Evolutionary conservation across 1,140 invertebrate species (phyloP).

Genomic region (Drosophila ironensis): DNA sequence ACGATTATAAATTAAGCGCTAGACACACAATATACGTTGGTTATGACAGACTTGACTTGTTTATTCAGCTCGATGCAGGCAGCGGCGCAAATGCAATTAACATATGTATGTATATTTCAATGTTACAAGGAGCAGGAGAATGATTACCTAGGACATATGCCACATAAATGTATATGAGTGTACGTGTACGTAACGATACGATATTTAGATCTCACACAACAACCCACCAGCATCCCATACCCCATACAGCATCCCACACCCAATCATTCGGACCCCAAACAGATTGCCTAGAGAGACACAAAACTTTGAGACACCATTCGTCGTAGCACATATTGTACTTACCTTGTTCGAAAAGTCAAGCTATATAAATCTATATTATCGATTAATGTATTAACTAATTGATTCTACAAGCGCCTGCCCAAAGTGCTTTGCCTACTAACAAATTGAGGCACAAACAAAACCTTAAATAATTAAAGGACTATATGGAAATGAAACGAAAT

Average conservation of each 20-base stretch:
- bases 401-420: slow-evolving; percentile 69
- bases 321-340: slow-evolving; percentile 53
- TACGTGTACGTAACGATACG: slow-evolving; percentile 40
- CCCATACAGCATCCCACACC: not conserved
- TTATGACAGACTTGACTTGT: slow-evolving; percentile 37
- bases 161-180: slow-evolving; percentile 45
- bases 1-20: slow-evolving; percentile 79
- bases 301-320: slow-evolving; percentile 18
- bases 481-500: too few species aligned
- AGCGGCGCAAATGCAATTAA: slow-evolving; percentile 18
- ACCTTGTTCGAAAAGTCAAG: slow-evolving; percentile 32
- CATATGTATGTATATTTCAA: slow-evolving; percentile 66
- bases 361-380: slow-evolving; percentile 43
- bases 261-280: not conserved
- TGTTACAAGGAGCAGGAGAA: slow-evolving; percentile 55
- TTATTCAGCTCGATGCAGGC: slow-evolving; percentile 41
- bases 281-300: slow-evolving; percentile 6
- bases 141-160: slow-evolving; percentile 28
- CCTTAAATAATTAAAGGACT: too few species aligned
- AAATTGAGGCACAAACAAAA: slow-evolving; percentile 40
- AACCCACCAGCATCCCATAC: slow-evolving; percentile 1
- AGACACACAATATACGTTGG: slow-evolving; percentile 61
- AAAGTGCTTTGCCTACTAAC: slow-evolving; percentile 57
- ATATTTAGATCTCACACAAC: slow-evolving; percentile 46
- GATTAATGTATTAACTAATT: slow-evolving; percentile 65